Evolutionary conservation across 2,797 vertebrate genomes (phyloP), one percentile per base, ranked within the genome.

Genomic region (Ataeniobius toweri): DNA sequence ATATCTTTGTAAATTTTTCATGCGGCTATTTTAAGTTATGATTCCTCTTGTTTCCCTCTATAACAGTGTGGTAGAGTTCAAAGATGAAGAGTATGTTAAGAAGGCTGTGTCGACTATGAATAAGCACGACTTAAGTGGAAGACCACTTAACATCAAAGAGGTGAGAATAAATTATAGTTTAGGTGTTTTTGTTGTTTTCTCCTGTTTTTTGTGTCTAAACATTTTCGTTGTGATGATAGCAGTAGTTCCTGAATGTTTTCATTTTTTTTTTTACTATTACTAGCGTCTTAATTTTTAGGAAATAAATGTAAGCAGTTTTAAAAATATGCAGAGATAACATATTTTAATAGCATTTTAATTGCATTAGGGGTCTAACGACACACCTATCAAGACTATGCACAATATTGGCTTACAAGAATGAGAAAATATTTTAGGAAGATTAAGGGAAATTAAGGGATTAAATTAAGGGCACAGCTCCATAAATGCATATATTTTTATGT

Each of bases 81-180:
- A 97, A 96, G 98, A 99, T 94, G 97, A 98, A 92, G 98, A 99
- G 91, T 99, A 98, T 96, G 97, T 99, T 86, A 98, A 96, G 93
- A 99, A 99, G 90, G 98, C 98, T 0, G 91, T 99, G 79, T 97
- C 97, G 80, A 95, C 97, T 68, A 99, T 99, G 98, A 98, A 97
- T 92, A 99, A 99, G 86, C 96, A 99, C 73, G 97, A 99, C 86
- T 95, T 99, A 83, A 98, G 94, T 91, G 98, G 98, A 93, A 96
- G 98, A 89, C 97, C 98, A 18, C 95, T 99, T 73, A 99, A 98
- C 94, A 99, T 99, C 90, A 99, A 98, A 93, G 98, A 98, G 96
- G 98, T 99, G 94, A 74, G 87, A 94, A 80, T 46, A 6, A 44
- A 69, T 50, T 39, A 69, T 22, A 26, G 12, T 44, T 76, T 22